Evolutionary conservation across 2,888 invertebrate species (phyloP).

Genomic region (Eueremaeus valkanovi): DNA sequence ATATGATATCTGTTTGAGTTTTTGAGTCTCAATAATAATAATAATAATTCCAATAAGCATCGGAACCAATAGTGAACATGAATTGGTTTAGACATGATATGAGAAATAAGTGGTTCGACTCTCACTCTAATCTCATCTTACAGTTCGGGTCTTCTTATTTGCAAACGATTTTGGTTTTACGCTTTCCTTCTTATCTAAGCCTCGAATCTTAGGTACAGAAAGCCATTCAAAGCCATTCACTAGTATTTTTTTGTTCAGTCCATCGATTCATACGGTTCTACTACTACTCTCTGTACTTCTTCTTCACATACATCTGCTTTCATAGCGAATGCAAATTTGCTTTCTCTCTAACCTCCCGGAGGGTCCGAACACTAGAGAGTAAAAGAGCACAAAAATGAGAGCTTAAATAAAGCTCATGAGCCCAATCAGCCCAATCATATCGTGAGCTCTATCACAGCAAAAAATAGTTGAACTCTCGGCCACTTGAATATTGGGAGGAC

Average conservation of each 20-base stretch:
- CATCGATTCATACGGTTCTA: not conserved
- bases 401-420: not conserved
- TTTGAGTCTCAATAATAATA: not conserved
- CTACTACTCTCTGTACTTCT: no score
- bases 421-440: no score
- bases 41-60: not conserved
- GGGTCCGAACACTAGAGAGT: not conserved
- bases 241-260: not conserved
- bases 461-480: not conserved
- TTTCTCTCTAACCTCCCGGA: not conserved
- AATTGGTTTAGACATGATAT: not conserved
- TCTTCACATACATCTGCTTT: conserved; percentile 12
- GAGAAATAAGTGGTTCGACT: not conserved
- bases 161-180: not conserved
- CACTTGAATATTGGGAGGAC: not conserved
- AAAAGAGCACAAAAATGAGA: not conserved
- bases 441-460: not conserved
- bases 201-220: not conserved
- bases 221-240: not conserved
- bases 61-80: not conserved
- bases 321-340: no score
- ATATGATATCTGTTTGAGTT: not conserved
- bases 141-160: not conserved
- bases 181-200: not conserved
- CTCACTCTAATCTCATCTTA: not conserved